Percentiles rank a stretch among this genome's conserved stretches.
phyloP scores from a whole-genome alignment of 2,888 invertebrate genomes.

The Ceramica pisi region DNA sequence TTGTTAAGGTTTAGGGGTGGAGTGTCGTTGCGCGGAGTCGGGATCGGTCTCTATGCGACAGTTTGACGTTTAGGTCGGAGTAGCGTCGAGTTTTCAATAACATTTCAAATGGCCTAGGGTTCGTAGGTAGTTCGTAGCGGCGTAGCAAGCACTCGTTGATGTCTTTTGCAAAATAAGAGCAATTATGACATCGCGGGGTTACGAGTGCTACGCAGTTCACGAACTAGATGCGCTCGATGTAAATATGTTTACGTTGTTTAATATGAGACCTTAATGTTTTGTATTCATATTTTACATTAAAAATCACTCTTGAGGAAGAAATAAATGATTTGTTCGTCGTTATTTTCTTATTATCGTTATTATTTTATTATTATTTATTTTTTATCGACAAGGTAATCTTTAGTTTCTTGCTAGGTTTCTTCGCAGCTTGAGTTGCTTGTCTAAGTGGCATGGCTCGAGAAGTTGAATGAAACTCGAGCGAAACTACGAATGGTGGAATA shows the following conservation, averaged over 20 bases:
- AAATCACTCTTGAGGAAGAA: not conserved
- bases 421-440: slow-evolving; percentile 31
- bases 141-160: slow-evolving; percentile 72
- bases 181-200: slow-evolving; percentile 53
- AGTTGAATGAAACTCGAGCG: slow-evolving; percentile 48
- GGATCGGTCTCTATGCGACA: slow-evolving; percentile 28
- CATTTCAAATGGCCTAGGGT: slow-evolving; percentile 64
- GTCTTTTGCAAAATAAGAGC: slow-evolving; percentile 73
- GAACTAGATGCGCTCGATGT: slow-evolving; percentile 20
- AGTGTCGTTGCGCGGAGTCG: slow-evolving; percentile 23
- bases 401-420: slow-evolving; percentile 28
- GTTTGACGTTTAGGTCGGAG: slow-evolving; percentile 55
- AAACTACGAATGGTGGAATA: slow-evolving; percentile 73
- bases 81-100: slow-evolving; percentile 59
- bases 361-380: not conserved
- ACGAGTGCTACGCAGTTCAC: slow-evolving; percentile 56
- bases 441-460: slow-evolving; percentile 30
- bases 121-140: slow-evolving; percentile 62
- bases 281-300: slow-evolving; percentile 5
- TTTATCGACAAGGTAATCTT: not conserved
- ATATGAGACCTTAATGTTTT: slow-evolving; percentile 16
- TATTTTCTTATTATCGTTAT: not conserved
- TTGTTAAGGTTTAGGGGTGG: slow-evolving; percentile 13
- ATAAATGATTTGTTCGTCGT: not conserved
- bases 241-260: slow-evolving; percentile 31